Conservation (phyloP, 1,140 invertebrate species). For the Nylanderia fulva region DNA sequence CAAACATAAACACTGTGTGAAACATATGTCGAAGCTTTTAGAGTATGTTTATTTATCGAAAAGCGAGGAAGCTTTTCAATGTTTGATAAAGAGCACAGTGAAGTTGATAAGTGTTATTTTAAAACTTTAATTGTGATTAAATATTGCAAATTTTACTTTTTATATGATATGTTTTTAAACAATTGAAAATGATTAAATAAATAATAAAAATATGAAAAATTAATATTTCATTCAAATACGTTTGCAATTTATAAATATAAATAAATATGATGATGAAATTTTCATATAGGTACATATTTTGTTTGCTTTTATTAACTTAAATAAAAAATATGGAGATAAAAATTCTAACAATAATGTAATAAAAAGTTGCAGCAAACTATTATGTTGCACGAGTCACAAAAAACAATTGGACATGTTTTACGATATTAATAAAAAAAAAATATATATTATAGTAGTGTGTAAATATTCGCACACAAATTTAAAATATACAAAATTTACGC, state of each 20-base stretch:
- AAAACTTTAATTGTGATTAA: conserved; percentile 23
- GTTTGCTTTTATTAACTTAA: neutral
- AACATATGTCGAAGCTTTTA: conserved; percentile 48
- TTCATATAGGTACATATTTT: neutral
- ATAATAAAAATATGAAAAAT: conserved; percentile 9
- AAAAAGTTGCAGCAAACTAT: neutral
- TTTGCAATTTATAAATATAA: neutral
- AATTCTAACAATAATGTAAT: neutral
- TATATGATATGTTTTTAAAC: neutral
- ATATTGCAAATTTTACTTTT: conserved; percentile 24
- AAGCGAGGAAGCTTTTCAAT: conserved; percentile 42
- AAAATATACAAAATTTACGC: neutral
- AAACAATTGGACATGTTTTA: neutral
- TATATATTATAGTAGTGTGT: neutral
- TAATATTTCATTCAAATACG: neutral
- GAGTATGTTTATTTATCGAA: conserved; percentile 47
- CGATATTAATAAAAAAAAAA: neutral
- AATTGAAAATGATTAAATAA: neutral
- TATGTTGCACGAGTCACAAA: neutral
- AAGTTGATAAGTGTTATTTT: conserved; percentile 15
- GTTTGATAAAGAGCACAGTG: conserved; percentile 22
- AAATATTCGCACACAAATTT: neutral
- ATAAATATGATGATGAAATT: neutral
- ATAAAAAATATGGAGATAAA: conserved; percentile 4
- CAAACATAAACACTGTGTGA: conserved; percentile 16